Percentiles rank a stretch among this genome's conserved stretches.
phyloP scores from a whole-genome alignment of 2,888 invertebrate species.

The Bembecia ichneumoniformis region DNA sequence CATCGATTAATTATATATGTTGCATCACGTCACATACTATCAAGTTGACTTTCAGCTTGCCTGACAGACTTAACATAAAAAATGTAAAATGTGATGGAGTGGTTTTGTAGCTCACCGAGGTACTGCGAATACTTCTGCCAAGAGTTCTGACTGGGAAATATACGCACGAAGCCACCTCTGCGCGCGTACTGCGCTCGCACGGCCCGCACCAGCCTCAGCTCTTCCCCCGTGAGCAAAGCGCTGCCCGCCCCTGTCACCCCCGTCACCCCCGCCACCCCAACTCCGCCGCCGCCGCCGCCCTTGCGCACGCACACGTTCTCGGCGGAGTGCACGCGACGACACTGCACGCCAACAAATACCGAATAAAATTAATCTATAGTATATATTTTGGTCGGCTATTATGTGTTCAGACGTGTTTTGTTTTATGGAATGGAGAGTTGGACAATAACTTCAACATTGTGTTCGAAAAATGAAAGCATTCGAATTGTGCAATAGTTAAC shows the following conservation, averaged over 20 bases:
- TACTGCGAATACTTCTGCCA: conserved; percentile 88
- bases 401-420: too few species aligned
- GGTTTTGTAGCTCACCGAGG: conserved; percentile 73
- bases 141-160: conserved; percentile 91
- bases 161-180: conserved; percentile 89
- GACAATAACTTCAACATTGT: too few species aligned
- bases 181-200: conserved; percentile 85
- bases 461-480: too few species aligned
- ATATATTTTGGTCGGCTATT: too few species aligned
- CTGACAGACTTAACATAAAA: too few species aligned
- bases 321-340: conserved; percentile 81
- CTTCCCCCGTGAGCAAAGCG: conserved; percentile 78
- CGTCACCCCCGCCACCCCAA: conserved; percentile 28
- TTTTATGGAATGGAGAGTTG: too few species aligned
- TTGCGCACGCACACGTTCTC: conserved; percentile 72
- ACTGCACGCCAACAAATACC: conserved; percentile 40
- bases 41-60: too few species aligned
- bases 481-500: too few species aligned
- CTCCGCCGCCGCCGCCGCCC: conserved; percentile 20
- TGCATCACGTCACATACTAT: too few species aligned
- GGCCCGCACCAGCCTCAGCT: conserved; percentile 81
- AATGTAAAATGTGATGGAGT: too few species aligned
- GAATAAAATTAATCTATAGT: too few species aligned
- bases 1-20: too few species aligned
- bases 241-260: conserved; percentile 9